These are phyloP conservation scores for Brachycybe producta DNA, from an alignment of 2,888 invertebrate species.

Conservation along the genomic window DNA sequence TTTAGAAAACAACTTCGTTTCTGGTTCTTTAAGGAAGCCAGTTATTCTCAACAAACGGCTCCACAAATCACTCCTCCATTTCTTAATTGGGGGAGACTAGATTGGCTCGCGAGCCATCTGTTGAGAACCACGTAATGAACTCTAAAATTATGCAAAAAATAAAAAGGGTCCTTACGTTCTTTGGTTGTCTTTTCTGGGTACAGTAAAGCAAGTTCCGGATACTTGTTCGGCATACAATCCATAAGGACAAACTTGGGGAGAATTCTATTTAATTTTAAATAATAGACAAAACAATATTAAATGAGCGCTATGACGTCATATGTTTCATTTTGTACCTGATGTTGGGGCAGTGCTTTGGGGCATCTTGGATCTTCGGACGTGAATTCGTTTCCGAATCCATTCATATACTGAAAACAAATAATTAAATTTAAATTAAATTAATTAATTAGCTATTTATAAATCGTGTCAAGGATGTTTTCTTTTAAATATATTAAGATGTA, in stretches of 20 bases:
- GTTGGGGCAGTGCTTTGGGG: conserved; percentile 68
- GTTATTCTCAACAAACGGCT: too few species aligned
- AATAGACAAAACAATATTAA: conserved; percentile 2
- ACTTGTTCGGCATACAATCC: conserved; percentile 94
- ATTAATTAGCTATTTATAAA: too few species aligned
- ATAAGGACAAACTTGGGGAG: conserved; percentile 83
- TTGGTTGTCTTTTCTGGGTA: conserved; percentile 38
- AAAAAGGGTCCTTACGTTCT: conserved; percentile 30
- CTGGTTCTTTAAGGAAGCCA: too few species aligned
- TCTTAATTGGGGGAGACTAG: too few species aligned
- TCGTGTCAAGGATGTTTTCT: too few species aligned
- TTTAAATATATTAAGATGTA: too few species aligned
- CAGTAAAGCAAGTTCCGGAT: conserved; percentile 87
- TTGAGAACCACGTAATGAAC: too few species aligned
- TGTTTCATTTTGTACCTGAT: conserved; percentile 39
- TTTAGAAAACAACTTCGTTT: too few species aligned
- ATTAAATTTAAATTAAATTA: too few species aligned
- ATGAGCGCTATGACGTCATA: not conserved
- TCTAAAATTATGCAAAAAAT: not conserved
- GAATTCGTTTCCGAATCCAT: conserved; percentile 93
- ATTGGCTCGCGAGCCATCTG: too few species aligned
- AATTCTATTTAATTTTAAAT: too few species aligned
- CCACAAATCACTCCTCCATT: too few species aligned
- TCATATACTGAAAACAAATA: conserved; percentile 80
- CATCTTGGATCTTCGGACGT: conserved; percentile 76